Evolutionary conservation across 2,888 invertebrate genomes (phyloP), one percentile per base, ranked within the genome.

Genomic region (Boloria selene): DNA sequence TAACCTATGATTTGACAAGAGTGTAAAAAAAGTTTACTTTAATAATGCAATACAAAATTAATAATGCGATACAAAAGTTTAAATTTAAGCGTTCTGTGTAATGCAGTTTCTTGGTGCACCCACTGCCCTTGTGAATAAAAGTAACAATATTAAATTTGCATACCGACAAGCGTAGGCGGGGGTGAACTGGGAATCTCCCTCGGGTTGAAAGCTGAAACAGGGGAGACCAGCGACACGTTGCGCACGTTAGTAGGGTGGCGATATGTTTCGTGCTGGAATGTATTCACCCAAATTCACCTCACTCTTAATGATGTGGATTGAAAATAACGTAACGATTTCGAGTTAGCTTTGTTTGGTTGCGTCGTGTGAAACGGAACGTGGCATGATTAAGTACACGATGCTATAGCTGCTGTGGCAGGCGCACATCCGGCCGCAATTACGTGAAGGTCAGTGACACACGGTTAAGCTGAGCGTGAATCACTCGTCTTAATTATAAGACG

Each of bases 71-170:
- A 45, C n/a, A 47, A 47, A 17, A 49, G 58, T n/a, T 61, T 54
- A 49, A 26, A 58, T 67, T 64, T 47, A 56, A 63, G 61, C 55
- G 44, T 65, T 55, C 38, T 54, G 17, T 38, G 18, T 13, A 65
- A 64, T 18, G 50, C 55, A 60, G 47, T 61, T 61, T 64, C 58
- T 64, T 71, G 68, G 64, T 70, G 61, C 62, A 74, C 85, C 86
- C 82, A 86, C 84, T 91, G 89, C 87, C 90, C 90, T 90, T 89
- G 90, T 87, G 77, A 70, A 85, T 87, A 87, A 88, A 86, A 89
- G 85, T 87, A 88, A 87, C 85, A 85, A 83, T 82, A 87, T 89
- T 84, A 88, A 88, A 90, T 91, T 90, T 90, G 86, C 88, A 88
- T 88, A 84, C 79, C 83, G 81, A 77, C 83, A 71, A 81, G 77